Conservation (phyloP, 2,113 vertebrate species). For the Poeciliopsis prolifica region DNA sequence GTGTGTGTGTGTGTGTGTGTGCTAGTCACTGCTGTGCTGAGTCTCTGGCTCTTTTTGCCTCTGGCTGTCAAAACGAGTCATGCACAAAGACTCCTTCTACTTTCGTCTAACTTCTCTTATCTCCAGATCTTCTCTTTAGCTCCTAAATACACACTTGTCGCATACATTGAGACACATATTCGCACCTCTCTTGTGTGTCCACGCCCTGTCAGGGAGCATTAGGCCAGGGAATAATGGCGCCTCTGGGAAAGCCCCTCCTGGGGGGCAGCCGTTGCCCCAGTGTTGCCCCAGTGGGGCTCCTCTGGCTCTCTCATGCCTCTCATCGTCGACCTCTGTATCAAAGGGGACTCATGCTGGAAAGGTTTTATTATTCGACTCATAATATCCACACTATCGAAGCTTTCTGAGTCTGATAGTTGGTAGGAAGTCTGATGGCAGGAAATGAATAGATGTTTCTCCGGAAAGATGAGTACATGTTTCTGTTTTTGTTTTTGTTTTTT, state of each 20-base stretch:
- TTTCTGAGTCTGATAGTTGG: background rate
- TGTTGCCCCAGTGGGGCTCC: conserved; percentile 32
- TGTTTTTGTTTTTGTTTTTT: no score
- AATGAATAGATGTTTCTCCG: no score
- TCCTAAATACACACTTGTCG: conserved; percentile 28
- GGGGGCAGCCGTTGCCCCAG: conserved; percentile 32
- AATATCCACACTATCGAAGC: background rate
- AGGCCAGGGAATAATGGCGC: conserved; percentile 49
- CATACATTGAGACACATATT: conserved; percentile 11
- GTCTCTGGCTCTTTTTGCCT: conserved; percentile 51
- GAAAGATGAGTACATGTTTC: no score
- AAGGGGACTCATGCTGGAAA: conserved; percentile 2
- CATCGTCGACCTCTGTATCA: conserved; percentile 10
- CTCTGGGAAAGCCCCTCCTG: conserved; percentile 63
- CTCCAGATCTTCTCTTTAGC: conserved; percentile 21
- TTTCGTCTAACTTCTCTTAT: conserved; percentile 32
- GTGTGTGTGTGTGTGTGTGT: background rate
- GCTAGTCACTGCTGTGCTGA: conserved; percentile 63
- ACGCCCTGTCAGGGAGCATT: conserved; percentile 60
- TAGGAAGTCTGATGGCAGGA: no score
- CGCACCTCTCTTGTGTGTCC: conserved; percentile 52
- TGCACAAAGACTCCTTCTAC: conserved; percentile 11
- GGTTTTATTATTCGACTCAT: conserved; percentile 2
- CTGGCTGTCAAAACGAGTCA: conserved; percentile 13
- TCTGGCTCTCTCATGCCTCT: conserved; percentile 32